Base-by-base conservation (phyloP, 64 coral and sea anemone species). In the Montipora efflorescens region DNA sequence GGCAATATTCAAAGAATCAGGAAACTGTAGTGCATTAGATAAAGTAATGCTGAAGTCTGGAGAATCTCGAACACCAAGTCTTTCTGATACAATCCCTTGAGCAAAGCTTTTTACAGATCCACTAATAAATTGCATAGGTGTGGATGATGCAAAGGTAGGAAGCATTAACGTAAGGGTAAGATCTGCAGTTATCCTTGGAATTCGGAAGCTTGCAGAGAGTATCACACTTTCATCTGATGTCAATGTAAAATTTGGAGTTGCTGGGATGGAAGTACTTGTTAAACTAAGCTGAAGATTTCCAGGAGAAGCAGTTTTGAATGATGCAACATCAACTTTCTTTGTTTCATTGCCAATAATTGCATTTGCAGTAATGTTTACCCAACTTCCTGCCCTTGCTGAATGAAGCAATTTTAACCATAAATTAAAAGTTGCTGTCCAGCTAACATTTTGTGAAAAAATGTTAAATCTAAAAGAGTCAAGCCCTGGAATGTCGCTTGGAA, bases 101-200 rank as follows among this genome's bases (percentile, higher is more conserved):
- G 84, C 77, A 36, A 96, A 48, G 47, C 73, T 80, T 13, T 77
- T 59, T 3, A 96, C 50, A 47, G 79, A 80, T 51, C 85, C 79
- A 66, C 80, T 47, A 20, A 92, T 11, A 89, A 89, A 96, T 90
- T 79, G 57, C 87, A 96, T 90, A 16, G 90, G 79, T 52, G 95
- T 96, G 16, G 78, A 83, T 16, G 72, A 73, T 59, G 21, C 61
- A 67, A 96, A 96, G 1, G 69, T 13, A 36, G 91, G 95, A 20
- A 96, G 79, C 2, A 43, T 78, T 16, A 96, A 74, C 18, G 10
- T 7, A 12, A 96, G 80, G 13, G 66, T 90, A 18, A 96, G 8
- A 48, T 93, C 74, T 86, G 91, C 59, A 71, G 91, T 96, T 73
- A 96, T 13, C 47, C 79, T 96, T 10, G 95, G 95, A 58, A 96